Evolutionary conservation across 2,113 vertebrate species (phyloP), one percentile per base, ranked within the genome.

Genomic region (Crotophaga sulcirostris): DNA sequence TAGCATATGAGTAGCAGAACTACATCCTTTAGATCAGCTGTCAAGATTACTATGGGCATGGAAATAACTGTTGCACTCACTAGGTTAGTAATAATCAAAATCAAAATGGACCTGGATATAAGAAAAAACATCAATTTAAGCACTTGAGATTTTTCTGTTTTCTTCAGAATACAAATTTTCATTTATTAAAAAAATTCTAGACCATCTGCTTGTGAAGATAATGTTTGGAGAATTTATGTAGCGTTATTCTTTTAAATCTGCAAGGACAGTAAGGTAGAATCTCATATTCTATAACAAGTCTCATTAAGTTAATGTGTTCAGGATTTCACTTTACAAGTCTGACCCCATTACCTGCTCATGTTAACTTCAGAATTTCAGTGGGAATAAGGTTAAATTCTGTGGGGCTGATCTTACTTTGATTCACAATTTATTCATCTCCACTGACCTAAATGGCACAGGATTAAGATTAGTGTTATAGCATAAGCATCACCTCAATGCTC

Each of bases 291-390:
- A 3, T 33, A 84, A 36, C 33, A 87, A 80, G 55, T 63, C 23
- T 18, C 16, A 64, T 72, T 84, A 89, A 47, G 2, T 81, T 77
- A n/a, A 64, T 55, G 2, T 63, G 34, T 44, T 93, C 60, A 45
- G 47, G 64, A 92, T 94, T 94, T 92, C 52, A 40, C 52, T 93
- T 95, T 63, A 55, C 31, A 80, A 74, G 26, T 66, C 42, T 94
- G 78, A 77, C 44, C 38, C 45, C 0, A 4, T 23, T 93, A 56
- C 40, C 40, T 87, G 58, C 40, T 76, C 33, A 69, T 33, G 54
- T 76, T 75, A 88, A 51, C 47, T 79, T 88, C 55, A 78, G 64
- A 77, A 92, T 88, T 86, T 82, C 59, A 47, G 33, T 81, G 47
- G 40, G 38, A 95, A 87, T 94, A 84, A 74, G 21, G 55, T 66